Conservation (phyloP, 2,113 vertebrate genomes). For the Leuciscus idus region DNA sequence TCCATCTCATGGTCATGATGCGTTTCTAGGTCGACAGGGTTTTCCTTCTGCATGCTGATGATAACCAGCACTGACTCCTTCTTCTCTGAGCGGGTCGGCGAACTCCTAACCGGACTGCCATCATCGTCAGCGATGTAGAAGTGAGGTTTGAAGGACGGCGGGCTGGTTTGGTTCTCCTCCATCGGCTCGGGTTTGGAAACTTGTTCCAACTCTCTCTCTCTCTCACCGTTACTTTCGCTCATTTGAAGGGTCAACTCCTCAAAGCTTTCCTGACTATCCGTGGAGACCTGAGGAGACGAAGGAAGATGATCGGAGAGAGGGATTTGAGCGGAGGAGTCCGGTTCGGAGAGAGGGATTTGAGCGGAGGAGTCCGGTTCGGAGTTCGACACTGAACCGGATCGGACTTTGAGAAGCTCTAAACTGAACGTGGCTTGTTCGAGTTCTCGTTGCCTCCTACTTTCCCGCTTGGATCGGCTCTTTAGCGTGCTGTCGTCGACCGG, state of each 20-base stretch:
- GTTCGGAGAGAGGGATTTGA: not conserved
- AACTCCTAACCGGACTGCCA: conserved; percentile 17
- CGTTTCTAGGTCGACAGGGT: conserved; percentile 52
- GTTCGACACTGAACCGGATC: conserved; percentile 72
- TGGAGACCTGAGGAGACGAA: conserved; percentile 82
- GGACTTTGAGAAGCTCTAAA: conserved; percentile 92
- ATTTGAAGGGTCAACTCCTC: not conserved
- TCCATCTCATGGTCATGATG: conserved; percentile 88
- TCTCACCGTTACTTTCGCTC: no score
- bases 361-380: not conserved
- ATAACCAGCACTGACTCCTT: conserved; percentile 75
- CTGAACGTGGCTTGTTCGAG: conserved; percentile 96
- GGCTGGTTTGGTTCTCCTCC: conserved; percentile 46
- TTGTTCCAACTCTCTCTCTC: not conserved
- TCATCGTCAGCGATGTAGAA: conserved; percentile 87
- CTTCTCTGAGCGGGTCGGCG: conserved; percentile 44
- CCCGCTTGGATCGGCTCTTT: conserved; percentile 93
- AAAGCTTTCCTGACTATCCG: conserved; percentile 88
- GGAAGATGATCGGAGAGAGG: conserved; percentile 58
- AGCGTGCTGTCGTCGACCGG: conserved; percentile 79
- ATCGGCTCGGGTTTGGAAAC: not conserved
- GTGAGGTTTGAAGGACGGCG: conserved; percentile 77
- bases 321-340: no score
- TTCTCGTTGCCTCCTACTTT: conserved; percentile 93
- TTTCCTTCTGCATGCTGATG: conserved; percentile 81